Base-by-base conservation (phyloP, 2,113 vertebrate species). In the Cyanoramphus novaezelandiae region DNA sequence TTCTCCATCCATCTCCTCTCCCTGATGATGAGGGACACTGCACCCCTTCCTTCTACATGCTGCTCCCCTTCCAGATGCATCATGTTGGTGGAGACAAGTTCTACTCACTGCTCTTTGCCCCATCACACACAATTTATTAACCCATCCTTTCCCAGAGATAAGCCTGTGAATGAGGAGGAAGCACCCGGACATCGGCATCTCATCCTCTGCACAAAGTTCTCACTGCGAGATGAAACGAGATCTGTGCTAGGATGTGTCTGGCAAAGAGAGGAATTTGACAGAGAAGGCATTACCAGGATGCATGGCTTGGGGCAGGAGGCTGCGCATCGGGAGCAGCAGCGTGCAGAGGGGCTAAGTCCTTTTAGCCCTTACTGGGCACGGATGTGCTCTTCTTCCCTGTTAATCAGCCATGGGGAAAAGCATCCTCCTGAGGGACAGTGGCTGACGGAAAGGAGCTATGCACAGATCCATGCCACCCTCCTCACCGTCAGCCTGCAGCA, bases 391-490 rank as follows among this genome's bases (percentile, higher is more conserved):
- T 79, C 33, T 31, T 41, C 37, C 79, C 28, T 62, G 59, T 3
- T 39, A 41, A 35, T 50, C 33, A 21, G 25, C 14, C 6, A 2
- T 5, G 23, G 23, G 28, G 10, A 90, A 21, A 50, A 70, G 35
- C 20, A 52, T 11, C 31, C 7, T 64, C 12, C 31, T 3, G 20
- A 37, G 24, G 31, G 17, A 43, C 8, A 18, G 20, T 17, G 2
- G 0, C 43, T 18, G 18, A 23, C 31, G 41, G 47, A 59, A n/a
- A 46, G 29, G 21, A 28, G 9, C 17, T 19, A 3, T 4, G 3
- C 24, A 37, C 0, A 0, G 13, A 52, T 60, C 16, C 8, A 2
- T 9, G 28, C 2, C 11, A 13, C 31, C 13, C 60, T 75, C 57
- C 41, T 27, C 8, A 0, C 72, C 52, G 74, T 27, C 41, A 10